These are phyloP conservation scores for Cygnus buccinator DNA, from an alignment of 2,113 vertebrate genomes.

Conservation along the genomic window DNA sequence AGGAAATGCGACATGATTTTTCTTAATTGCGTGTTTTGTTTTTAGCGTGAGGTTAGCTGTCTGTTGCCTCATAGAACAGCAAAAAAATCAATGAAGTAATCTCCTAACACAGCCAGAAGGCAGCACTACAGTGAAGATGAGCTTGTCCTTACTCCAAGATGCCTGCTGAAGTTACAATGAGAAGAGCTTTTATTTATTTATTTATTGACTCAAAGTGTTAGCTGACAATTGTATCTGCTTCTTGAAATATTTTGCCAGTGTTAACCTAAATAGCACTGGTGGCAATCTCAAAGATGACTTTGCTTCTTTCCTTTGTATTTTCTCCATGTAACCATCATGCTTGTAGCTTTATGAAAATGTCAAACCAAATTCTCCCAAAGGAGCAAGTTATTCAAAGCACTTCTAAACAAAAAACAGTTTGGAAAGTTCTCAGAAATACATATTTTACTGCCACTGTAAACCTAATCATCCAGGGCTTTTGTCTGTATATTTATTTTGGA, in stretches of 20 bases:
- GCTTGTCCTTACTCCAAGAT: background rate
- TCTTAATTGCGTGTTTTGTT: background rate
- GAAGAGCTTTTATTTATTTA: background rate
- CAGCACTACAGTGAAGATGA: background rate
- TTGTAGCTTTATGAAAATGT: background rate
- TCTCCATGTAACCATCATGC: background rate
- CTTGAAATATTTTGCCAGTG: background rate
- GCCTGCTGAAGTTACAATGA: background rate
- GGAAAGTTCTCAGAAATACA: background rate
- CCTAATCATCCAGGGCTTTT: background rate
- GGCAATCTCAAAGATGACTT: background rate
- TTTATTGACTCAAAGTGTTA: background rate
- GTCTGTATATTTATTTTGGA: background rate
- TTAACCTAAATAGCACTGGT: background rate
- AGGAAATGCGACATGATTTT: background rate
- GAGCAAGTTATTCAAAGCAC: background rate
- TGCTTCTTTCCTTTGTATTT: background rate
- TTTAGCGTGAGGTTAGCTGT: background rate
- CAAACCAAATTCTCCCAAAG: background rate
- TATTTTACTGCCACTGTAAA: background rate
- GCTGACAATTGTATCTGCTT: background rate
- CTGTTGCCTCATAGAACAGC: background rate
- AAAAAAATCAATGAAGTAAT: background rate
- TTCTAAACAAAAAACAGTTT: background rate
- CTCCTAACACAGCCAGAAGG: background rate